These are phyloP conservation scores for Orius laevigatus DNA, from an alignment of 1,140 invertebrate genomes.

Conservation along the genomic window DNA sequence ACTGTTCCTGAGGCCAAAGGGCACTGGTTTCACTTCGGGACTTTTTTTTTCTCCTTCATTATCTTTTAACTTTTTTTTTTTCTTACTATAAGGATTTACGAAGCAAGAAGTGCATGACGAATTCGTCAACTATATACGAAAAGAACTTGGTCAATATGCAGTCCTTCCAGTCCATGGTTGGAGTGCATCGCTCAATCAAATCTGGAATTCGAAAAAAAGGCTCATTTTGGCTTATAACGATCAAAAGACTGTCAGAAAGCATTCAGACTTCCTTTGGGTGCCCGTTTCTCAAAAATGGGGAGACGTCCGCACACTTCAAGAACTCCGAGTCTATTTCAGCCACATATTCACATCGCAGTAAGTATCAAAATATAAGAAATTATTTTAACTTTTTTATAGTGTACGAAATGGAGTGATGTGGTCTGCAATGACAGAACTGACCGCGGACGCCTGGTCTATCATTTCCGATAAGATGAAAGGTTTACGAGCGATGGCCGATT, in stretches of 20 bases:
- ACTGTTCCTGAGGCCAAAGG: too few relatives aligned
- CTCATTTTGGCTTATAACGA: constrained; percentile 41
- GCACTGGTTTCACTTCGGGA: too few relatives aligned
- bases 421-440: constrained; percentile 12
- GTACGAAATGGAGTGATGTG: not conserved
- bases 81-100: constrained; percentile 3
- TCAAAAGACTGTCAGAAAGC: constrained; percentile 21
- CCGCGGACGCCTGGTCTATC: constrained; percentile 8
- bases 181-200: constrained; percentile 29
- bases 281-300: constrained; percentile 41
- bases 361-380: too few relatives aligned
- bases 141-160: constrained; percentile 32
- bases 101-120: constrained; percentile 25
- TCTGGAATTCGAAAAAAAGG: constrained; percentile 34
- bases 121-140: constrained; percentile 31
- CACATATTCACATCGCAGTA: too few relatives aligned
- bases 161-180: constrained; percentile 30
- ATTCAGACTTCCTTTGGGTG: constrained; percentile 25
- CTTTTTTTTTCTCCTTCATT: too few relatives aligned
- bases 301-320: constrained; percentile 32
- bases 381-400: too few relatives aligned
- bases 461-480: constrained; percentile 3
- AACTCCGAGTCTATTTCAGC: constrained; percentile 31
- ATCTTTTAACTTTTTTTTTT: too few relatives aligned
- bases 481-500: constrained; percentile 8